Evolutionary conservation across 1,140 invertebrate genomes (phyloP), one percentile per base, ranked within the genome.

Genomic region (Drosophila yakuba): DNA sequence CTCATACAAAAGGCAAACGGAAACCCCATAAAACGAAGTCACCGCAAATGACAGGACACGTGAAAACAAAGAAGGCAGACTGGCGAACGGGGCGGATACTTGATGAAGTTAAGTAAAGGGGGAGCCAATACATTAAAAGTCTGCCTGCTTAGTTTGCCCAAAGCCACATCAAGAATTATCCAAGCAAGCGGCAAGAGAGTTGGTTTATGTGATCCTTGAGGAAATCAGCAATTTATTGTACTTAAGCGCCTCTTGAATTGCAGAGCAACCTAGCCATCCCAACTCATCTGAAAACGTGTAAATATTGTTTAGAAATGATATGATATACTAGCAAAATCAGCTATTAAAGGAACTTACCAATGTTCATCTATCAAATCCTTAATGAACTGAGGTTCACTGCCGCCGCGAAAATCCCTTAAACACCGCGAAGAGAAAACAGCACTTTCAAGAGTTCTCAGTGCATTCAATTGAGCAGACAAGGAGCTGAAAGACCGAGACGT

Each of bases 391-490:
- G 3, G 17, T 1, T 10, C 20, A 52, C 60, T 45, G 60, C 36
- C 15, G 6, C 20, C 2, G 7, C 1, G 20, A 15, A 39, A 71
- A 71, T 55, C 39, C 39, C 5, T 14, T 23, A 45, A 35, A 20
- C 5, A 32, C 52, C 36, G 44, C 67, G 12, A 57, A 43, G 63
- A 6, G 15, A 71, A 47, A 35, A 23, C 48, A 45, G 39, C 50
- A 57, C 67, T 71, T 68, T 68, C 8, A 12, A 14, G 36, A 71
- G 63, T 35, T 57, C 48, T 15, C 25, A 57, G 38, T 71, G 52
- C 68, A 58, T 72, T 72, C 44, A 71, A 71, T 69, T 71, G 64
- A 58, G 66, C 68, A 48, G 64, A 71, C 43, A 72, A 72, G 64
- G 15, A 72, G 66, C 68, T 71, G 36, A 71, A 56, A 72, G 45